Percentiles rank a stretch among this genome's conserved stretches.
These are phyloP conservation scores for Drosophila kuntzei DNA, from an alignment of 2,888 invertebrate genomes.

Conservation along the genomic window DNA sequence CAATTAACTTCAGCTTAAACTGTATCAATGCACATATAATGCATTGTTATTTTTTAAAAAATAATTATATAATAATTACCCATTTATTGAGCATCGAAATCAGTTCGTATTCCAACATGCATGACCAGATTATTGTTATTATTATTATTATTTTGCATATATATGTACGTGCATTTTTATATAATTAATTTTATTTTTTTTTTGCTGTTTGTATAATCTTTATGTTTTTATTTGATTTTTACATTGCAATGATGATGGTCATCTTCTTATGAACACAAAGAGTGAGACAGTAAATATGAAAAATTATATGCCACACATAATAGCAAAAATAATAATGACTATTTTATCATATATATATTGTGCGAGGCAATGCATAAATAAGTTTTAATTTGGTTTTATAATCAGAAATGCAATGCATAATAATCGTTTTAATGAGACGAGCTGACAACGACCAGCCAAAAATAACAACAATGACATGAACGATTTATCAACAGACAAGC, in stretches of 20 bases:
- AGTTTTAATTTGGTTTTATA: conserved; percentile 75
- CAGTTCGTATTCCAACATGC: conserved; percentile 51
- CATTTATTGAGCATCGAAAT: conserved; percentile 62
- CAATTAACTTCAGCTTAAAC: neutral
- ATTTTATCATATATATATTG: conserved; percentile 42
- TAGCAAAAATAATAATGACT: conserved; percentile 57
- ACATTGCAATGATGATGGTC: conserved; percentile 43
- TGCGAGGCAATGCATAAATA: conserved; percentile 68
- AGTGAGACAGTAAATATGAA: conserved; percentile 62
- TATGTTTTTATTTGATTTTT: conserved; percentile 54
- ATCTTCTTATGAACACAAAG: conserved; percentile 18
- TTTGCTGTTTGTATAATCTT: conserved; percentile 34
- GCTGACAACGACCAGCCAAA: conserved; percentile 55
- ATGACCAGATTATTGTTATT: conserved; percentile 62
- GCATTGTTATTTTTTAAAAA: conserved; percentile 27
- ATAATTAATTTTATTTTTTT: conserved; percentile 42
- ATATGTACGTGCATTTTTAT: conserved; percentile 21
- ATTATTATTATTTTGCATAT: conserved; percentile 41
- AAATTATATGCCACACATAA: conserved; percentile 58
- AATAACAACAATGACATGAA: conserved; percentile 20
- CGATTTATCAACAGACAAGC: conserved; percentile 64
- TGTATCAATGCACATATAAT: conserved; percentile 10
- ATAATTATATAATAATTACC: conserved; percentile 74
- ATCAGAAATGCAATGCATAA: conserved; percentile 77
- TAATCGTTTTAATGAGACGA: conserved; percentile 75